Percentiles rank a stretch among this genome's conserved stretches.
Evolutionary conservation across 2,797 vertebrate genomes (phyloP).

Genomic region (Sarcophilus harrisii): DNA sequence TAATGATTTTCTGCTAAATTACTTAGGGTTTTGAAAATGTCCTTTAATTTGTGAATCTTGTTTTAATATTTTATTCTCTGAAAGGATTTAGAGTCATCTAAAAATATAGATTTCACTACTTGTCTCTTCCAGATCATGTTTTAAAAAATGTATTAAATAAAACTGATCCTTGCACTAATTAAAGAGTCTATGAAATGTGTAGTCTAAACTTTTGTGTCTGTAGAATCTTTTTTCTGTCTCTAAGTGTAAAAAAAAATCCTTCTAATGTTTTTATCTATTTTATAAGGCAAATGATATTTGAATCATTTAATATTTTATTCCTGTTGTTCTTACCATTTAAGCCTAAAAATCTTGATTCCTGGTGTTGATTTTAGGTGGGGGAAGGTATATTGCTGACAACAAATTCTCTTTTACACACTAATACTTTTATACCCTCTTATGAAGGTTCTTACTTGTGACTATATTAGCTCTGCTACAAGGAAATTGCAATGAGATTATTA

Average conservation of each 20-base stretch:
- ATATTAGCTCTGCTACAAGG: background rate
- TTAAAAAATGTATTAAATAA: background rate
- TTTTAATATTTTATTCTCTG: background rate
- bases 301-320: background rate
- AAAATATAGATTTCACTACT: background rate
- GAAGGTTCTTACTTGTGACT: background rate
- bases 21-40: background rate
- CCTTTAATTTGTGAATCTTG: background rate
- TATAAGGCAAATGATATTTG: background rate
- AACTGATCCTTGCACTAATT: background rate
- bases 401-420: background rate
- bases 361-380: background rate
- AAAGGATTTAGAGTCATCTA: background rate
- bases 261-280: background rate
- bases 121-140: background rate
- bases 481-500: background rate
- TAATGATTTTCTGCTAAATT: background rate
- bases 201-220: no score
- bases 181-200: no score
- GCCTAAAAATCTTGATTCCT: background rate
- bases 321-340: background rate
- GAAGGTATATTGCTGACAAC: background rate
- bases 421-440: background rate
- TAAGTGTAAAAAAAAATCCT: background rate
- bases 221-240: no score